These are phyloP conservation scores for Dromas ardeola DNA, from an alignment of 2,113 vertebrate genomes.

Conservation along the genomic window DNA sequence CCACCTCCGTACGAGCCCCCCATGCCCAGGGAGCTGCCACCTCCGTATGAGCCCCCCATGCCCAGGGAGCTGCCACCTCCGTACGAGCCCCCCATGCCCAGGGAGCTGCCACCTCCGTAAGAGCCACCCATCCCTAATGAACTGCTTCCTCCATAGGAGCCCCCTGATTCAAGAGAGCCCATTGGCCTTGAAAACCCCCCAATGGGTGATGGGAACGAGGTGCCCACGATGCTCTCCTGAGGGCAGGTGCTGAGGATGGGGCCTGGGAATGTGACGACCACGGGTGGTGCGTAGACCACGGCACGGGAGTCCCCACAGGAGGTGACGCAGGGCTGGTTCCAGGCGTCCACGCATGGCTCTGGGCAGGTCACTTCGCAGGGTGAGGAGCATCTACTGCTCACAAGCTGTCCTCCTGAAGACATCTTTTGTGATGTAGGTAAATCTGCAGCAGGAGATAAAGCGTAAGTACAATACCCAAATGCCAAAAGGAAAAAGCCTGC, in stretches of 20 bases:
- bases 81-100: background rate
- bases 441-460: background rate
- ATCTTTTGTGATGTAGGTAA: background rate
- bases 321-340: background rate
- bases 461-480: accelerated
- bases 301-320: background rate
- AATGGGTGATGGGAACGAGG: background rate
- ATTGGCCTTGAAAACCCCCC: background rate
- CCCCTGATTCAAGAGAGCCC: background rate
- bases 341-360: background rate
- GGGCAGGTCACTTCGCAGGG: background rate
- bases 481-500: background rate
- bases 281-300: background rate
- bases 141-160: background rate
- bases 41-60: accelerated
- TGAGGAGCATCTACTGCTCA: background rate
- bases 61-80: background rate
- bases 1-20: background rate
- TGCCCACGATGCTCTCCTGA: background rate
- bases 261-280: background rate
- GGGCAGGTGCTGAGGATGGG: background rate
- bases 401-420: background rate
- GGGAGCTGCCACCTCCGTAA: background rate
- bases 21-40: background rate
- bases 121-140: background rate